Evolutionary conservation across 2,797 vertebrate genomes (phyloP).

Genomic region (Catostomus latipinnis): DNA sequence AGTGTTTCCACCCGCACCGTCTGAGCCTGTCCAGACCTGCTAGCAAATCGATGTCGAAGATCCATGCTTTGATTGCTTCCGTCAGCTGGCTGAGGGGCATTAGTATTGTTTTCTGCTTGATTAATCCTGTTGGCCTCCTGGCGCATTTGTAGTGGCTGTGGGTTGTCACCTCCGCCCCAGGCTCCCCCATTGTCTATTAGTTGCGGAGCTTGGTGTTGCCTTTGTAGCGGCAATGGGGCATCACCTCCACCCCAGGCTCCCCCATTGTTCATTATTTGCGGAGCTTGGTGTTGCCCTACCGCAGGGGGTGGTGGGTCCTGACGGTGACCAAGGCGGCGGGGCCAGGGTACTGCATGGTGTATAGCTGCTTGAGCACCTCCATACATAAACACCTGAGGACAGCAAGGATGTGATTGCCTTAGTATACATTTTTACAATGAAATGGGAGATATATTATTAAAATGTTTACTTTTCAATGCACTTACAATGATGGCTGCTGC

Average conservation of each 20-base stretch:
- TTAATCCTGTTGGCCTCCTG: background rate
- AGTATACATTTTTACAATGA: background rate
- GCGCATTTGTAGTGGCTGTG: constrained; percentile 17
- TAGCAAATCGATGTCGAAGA: no score
- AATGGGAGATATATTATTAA: no score
- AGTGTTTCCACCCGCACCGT: constrained; percentile 66
- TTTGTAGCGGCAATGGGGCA: background rate
- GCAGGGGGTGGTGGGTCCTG: constrained; percentile 62
- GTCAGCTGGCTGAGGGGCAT: background rate
- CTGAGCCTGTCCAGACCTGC: background rate
- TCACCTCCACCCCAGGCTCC: constrained; percentile 57
- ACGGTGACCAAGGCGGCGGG: constrained; percentile 62
- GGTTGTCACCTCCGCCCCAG: no score
- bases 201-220: no score
- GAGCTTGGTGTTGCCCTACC: constrained; percentile 38
- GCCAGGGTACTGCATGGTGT: constrained; percentile 67
- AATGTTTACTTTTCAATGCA: background rate
- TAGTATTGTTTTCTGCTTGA: background rate
- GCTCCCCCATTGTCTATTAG: no score
- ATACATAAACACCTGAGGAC: constrained; percentile 70
- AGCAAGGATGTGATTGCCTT: background rate
- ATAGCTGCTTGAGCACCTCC: constrained; percentile 71
- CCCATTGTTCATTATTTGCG: background rate
- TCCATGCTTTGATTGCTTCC: background rate
- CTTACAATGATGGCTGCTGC: constrained; percentile 81